A percentile compares a stretch with the other conserved stretches of the same genome.
Conservation (phyloP, 2,888 invertebrate species). For the Ferrisia virgata region DNA sequence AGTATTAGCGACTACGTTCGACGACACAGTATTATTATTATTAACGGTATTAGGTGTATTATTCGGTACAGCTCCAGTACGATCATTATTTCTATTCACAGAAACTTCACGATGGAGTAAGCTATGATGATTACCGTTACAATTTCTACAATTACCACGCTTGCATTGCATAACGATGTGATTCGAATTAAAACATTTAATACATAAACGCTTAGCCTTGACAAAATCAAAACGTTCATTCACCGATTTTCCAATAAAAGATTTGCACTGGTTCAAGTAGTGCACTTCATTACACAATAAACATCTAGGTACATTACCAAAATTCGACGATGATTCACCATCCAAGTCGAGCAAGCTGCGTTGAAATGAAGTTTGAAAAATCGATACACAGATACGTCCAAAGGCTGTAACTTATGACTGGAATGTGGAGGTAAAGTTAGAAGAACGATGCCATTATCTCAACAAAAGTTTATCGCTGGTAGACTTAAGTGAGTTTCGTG, state of each 20-base stretch:
- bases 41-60: too few species aligned
- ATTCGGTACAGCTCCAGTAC: too few species aligned
- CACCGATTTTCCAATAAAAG: not conserved
- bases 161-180: not conserved
- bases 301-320: too few species aligned
- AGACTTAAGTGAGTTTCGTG: conserved; percentile 48
- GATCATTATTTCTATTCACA: too few species aligned
- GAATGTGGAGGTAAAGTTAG: conserved; percentile 53
- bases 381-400: too few species aligned
- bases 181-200: not conserved
- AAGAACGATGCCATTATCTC: conserved; percentile 52
- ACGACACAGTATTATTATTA: too few species aligned
- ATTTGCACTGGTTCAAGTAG: not conserved
- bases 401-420: conserved; percentile 52
- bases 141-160: not conserved
- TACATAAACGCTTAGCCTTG: not conserved
- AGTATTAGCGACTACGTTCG: too few species aligned
- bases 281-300: not conserved
- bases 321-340: not conserved
- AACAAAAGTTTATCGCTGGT: conserved; percentile 50
- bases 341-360: not conserved
- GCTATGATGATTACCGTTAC: not conserved
- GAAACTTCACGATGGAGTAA: not conserved
- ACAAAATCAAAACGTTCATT: not conserved
- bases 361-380: not conserved